A percentile compares a stretch with the other conserved stretches of the same genome.
Conservation (phyloP, 2,113 vertebrate species). For the Lipophrys pholis region DNA sequence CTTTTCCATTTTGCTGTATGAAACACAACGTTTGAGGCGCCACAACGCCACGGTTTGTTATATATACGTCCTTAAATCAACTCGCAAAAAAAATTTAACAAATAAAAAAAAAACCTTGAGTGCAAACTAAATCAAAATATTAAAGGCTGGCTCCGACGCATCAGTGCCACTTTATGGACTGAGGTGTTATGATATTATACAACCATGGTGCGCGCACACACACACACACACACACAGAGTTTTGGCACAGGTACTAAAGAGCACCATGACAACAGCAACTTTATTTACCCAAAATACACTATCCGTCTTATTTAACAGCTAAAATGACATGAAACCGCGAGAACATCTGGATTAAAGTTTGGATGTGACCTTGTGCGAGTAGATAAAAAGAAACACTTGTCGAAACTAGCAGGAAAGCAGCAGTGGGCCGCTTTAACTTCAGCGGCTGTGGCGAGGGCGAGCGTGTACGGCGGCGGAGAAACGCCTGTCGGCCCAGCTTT, state of each 20-base stretch:
- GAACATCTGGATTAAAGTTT: conserved; percentile 10
- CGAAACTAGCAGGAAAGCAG: conserved; percentile 41
- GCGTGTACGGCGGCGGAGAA: conserved; percentile 50
- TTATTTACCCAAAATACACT: not conserved
- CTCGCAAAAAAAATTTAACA: no score
- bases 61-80: no score
- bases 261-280: not conserved
- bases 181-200: conserved; percentile 10
- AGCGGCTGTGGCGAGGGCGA: conserved; percentile 30
- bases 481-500: conserved; percentile 74
- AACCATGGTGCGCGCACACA: not conserved
- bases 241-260: not conserved
- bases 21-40: no score
- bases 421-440: conserved; percentile 40
- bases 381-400: conserved; percentile 30
- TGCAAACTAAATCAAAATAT: not conserved
- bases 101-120: not conserved
- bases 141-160: not conserved
- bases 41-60: no score
- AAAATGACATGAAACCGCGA: not conserved
- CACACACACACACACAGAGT: not conserved
- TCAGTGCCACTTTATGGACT: conserved; percentile 4
- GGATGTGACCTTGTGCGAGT: not conserved
- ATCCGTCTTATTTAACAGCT: not conserved
- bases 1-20: no score